phyloP scores from a whole-genome alignment of 2,113 vertebrate genomes.

The Grallaria varia region DNA sequence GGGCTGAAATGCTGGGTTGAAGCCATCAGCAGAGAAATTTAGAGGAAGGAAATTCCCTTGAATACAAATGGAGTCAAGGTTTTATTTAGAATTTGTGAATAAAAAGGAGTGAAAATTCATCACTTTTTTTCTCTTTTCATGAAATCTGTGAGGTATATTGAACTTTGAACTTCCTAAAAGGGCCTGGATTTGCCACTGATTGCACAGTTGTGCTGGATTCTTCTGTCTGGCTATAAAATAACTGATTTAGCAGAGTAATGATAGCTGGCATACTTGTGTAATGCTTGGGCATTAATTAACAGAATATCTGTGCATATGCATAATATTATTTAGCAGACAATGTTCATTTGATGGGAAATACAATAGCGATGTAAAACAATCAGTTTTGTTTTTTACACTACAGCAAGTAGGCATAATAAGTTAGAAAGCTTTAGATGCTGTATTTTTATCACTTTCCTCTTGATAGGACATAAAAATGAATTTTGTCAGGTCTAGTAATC shows the following conservation, averaged over 20 bases:
- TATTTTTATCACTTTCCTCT: background rate
- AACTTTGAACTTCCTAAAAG: background rate
- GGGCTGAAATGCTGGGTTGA: background rate
- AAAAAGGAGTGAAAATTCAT: background rate
- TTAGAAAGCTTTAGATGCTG: background rate
- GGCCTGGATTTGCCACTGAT: background rate
- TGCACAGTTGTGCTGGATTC: background rate
- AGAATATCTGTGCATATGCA: background rate
- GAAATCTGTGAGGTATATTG: accelerated
- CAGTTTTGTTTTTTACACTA: background rate
- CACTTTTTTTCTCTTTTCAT: background rate
- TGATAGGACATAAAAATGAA: background rate
- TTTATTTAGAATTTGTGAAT: background rate
- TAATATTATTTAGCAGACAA: background rate
- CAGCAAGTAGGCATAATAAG: background rate
- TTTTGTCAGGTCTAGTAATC: conserved; percentile 33
- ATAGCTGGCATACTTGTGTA: background rate
- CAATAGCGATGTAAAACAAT: background rate
- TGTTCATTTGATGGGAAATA: background rate
- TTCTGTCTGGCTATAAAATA: background rate
- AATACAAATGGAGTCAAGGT: background rate
- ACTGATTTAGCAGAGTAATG: background rate
- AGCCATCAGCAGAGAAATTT: background rate
- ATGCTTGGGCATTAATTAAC: background rate
- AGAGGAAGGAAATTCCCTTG: background rate